These are phyloP conservation scores for Hapalemur alaotrensis DNA, from an alignment of 2,797 vertebrate species.

Conservation along the genomic window DNA sequence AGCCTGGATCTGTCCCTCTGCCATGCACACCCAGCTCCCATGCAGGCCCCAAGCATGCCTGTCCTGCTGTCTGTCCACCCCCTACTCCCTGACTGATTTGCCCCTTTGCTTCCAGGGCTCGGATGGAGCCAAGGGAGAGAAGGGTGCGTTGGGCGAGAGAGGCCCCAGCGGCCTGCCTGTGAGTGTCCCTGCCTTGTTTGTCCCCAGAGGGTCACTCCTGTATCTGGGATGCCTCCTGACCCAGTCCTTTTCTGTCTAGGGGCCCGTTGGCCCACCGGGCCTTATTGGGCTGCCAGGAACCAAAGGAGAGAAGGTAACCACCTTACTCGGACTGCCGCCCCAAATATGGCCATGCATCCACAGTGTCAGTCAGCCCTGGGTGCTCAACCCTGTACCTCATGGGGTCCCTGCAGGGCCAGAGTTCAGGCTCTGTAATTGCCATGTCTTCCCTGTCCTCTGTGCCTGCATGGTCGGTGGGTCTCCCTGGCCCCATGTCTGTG, in stretches of 20 bases:
- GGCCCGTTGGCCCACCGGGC: constrained; percentile 89
- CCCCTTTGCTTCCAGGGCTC: constrained; percentile 77
- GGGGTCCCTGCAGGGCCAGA: background rate
- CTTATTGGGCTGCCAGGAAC: constrained; percentile 94
- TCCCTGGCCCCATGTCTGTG: background rate
- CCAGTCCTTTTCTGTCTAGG: constrained; percentile 76
- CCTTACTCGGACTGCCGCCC: accelerated
- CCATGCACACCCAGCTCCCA: no score
- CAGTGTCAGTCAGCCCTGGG: background rate
- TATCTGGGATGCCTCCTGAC: background rate
- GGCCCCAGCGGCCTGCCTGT: constrained; percentile 85
- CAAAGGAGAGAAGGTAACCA: constrained; percentile 95
- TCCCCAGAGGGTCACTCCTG: background rate
- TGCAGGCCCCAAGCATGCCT: background rate
- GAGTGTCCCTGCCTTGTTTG: constrained; percentile 67
- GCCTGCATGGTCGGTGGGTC: background rate
- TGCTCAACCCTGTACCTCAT: background rate
- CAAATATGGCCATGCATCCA: background rate
- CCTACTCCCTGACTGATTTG: background rate
- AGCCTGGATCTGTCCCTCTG: background rate
- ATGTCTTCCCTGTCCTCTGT: background rate
- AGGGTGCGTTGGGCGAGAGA: constrained; percentile 84
- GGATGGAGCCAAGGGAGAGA: constrained; percentile 88
- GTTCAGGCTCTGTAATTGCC: background rate
- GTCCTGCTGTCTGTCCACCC: background rate